Percentiles rank a stretch among this genome's conserved stretches.
Conservation (phyloP, 1,140 invertebrate genomes). For the Philaenus spumarius region DNA sequence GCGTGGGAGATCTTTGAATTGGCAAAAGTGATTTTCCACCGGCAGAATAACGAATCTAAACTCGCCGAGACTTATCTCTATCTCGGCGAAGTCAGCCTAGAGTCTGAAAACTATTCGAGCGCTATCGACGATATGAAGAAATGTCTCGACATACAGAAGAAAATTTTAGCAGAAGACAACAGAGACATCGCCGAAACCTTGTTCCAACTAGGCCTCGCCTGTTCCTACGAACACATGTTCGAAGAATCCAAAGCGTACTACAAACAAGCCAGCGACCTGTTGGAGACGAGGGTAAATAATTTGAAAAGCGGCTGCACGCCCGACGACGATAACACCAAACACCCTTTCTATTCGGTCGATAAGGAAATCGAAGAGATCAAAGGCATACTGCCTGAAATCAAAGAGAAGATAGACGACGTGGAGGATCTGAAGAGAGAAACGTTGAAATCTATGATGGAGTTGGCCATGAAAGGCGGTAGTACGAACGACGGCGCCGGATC, state of each 20-base stretch:
- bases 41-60: constrained; percentile 46
- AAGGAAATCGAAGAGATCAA: constrained; percentile 72
- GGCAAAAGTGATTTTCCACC: constrained; percentile 66
- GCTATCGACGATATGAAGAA: constrained; percentile 68
- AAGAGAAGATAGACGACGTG: constrained; percentile 73
- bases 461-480: constrained; percentile 15
- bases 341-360: constrained; percentile 54
- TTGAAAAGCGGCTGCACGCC: constrained; percentile 45
- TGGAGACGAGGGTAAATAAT: constrained; percentile 58
- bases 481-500: constrained; percentile 16
- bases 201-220: constrained; percentile 77
- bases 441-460: constrained; percentile 44
- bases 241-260: constrained; percentile 60
- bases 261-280: constrained; percentile 57
- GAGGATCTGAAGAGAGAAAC: constrained; percentile 66
- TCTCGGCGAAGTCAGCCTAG: constrained; percentile 74
- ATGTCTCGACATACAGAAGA: constrained; percentile 62
- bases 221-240: constrained; percentile 54
- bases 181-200: constrained; percentile 66
- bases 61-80: constrained; percentile 70
- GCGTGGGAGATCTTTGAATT: constrained; percentile 89
- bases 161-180: constrained; percentile 49
- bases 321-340: constrained; percentile 39
- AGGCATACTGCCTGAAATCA: constrained; percentile 74
- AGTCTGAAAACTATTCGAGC: constrained; percentile 73